Percentiles rank a stretch among this genome's conserved stretches.
Conservation (phyloP, 2,113 vertebrate genomes). For the Malurus elegans region DNA sequence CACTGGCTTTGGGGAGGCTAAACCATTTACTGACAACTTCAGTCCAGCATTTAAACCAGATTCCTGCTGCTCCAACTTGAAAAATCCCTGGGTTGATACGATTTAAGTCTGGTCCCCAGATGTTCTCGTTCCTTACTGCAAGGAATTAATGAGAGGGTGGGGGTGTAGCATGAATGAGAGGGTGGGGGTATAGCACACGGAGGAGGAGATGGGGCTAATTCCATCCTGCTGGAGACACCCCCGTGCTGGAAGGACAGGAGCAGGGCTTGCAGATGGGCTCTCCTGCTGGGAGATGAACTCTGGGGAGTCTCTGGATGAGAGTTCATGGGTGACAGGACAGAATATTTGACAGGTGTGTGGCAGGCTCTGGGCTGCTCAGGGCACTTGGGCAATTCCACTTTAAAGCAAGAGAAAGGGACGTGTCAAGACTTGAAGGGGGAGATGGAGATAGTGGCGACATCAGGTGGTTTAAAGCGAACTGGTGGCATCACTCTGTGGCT, state of each 20-base stretch:
- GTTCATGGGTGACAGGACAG: fast-evolving
- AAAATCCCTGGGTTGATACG: neutral
- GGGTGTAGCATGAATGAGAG: neutral
- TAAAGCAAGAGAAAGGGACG: neutral
- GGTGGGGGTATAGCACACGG: neutral
- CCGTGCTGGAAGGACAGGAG: neutral
- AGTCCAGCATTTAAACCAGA: neutral
- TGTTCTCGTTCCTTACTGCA: neutral
- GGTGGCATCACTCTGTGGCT: neutral
- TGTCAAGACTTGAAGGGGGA: neutral
- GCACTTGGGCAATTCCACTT: neutral
- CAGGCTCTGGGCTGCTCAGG: neutral
- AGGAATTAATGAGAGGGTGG: neutral
- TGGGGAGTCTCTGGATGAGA: neutral
- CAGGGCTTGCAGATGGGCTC: neutral
- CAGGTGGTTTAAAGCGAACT: neutral
- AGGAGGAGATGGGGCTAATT: neutral
- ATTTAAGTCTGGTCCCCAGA: neutral
- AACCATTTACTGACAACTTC: neutral
- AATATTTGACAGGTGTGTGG: neutral
- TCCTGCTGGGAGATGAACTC: neutral
- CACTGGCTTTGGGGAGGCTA: neutral
- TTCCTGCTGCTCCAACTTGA: neutral
- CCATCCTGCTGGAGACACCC: neutral
- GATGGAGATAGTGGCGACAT: neutral